Percentiles rank a stretch among this genome's conserved stretches.
Evolutionary conservation across 2,113 vertebrate species (phyloP).

Genomic region (Myrmecobius fasciatus): DNA sequence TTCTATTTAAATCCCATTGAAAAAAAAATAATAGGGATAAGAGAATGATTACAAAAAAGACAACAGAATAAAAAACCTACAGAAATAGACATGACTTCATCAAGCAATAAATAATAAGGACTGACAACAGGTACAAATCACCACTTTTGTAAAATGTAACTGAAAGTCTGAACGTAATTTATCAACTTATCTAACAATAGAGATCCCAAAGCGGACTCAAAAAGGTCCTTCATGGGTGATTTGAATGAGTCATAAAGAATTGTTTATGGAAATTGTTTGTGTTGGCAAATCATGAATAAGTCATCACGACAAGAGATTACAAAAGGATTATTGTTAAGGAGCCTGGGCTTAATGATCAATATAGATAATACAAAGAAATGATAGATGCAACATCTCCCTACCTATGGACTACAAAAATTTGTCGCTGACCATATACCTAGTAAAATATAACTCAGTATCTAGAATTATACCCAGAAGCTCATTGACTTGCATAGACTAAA

Average conservation of each 20-base stretch:
- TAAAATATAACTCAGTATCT: not conserved
- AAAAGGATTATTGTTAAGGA: not conserved
- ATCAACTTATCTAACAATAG: not conserved
- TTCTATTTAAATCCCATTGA: not conserved
- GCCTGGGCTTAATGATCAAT: not conserved
- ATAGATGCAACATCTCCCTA: not conserved
- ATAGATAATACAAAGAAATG: not conserved
- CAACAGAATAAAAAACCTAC: not conserved
- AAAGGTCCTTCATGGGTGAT: not conserved
- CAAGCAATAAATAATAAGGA: not conserved
- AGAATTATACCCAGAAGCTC: not conserved
- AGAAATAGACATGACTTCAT: not conserved
- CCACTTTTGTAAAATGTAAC: not conserved
- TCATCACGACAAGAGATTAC: not conserved
- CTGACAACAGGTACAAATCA: not conserved
- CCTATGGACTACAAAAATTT: not conserved
- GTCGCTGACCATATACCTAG: not conserved
- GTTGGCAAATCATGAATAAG: not conserved
- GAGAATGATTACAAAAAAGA: not conserved
- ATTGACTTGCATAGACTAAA: not conserved
- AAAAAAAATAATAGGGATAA: not conserved
- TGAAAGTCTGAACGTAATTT: not conserved
- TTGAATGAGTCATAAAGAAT: not conserved
- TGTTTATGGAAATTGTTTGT: not conserved
- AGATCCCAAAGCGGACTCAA: not conserved